Conservation (phyloP, 2,113 vertebrate species). For the Microcebus tavaratra region DNA sequence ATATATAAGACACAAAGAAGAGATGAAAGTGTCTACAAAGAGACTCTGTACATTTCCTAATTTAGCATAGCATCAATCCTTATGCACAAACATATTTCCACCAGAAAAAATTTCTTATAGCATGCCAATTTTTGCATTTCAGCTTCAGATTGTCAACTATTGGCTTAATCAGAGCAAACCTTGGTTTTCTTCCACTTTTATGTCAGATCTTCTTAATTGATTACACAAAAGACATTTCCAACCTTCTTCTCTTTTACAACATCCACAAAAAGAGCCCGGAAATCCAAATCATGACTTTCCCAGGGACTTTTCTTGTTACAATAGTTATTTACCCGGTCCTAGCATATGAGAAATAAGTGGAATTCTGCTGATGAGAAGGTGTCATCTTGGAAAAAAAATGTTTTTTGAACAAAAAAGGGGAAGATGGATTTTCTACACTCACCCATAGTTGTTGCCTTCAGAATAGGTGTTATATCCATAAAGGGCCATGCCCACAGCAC, state of each 20-base stretch:
- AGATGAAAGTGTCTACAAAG: background rate
- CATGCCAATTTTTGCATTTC: background rate
- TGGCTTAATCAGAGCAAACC: background rate
- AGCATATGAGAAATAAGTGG: background rate
- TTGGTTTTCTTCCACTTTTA: background rate
- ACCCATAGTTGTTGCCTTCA: background rate
- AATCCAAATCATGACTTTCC: background rate
- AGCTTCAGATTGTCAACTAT: background rate
- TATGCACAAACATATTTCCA: background rate
- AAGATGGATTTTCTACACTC: background rate
- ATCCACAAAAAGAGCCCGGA: background rate
- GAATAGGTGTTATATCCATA: background rate
- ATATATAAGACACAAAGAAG: background rate
- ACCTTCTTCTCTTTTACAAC: background rate
- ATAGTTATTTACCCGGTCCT: background rate
- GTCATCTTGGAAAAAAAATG: background rate
- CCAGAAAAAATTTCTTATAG: background rate
- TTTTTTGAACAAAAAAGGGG: background rate
- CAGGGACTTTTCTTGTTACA: background rate
- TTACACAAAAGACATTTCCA: background rate
- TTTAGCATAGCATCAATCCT: background rate
- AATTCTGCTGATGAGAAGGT: background rate
- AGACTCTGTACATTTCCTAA: rapidly evolving
- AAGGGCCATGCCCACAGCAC: rapidly evolving
- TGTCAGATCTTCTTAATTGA: background rate